Base-by-base conservation (phyloP, 2,888 invertebrate genomes). In the Penaeus monodon region DNA sequence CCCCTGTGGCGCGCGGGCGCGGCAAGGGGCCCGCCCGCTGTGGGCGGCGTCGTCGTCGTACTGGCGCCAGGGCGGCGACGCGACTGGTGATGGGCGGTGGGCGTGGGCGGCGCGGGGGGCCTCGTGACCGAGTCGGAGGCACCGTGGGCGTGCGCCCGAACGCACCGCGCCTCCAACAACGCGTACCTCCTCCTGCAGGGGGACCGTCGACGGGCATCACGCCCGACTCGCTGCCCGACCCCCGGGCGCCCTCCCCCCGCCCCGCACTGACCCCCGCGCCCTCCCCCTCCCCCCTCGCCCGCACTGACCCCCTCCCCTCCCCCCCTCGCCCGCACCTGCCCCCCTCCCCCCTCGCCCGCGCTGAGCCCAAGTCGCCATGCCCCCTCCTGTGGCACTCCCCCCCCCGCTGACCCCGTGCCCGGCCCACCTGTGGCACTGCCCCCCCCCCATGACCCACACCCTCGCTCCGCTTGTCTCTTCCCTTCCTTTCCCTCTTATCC, bases 151-250 rank as follows among this genome's bases (percentile, higher is more conserved):
- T 85, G 38, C 24, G 74, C 88, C 8, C 85, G 85, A 27, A 85
- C 82, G 22, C 85, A 88, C 65, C 81, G 79, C 8, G 88, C 85
- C 24, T 80, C 86, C 49, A 88, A 88, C 83, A 88, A 88, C 65
- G 88, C 2, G 24, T 88, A 88, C 80, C 83, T 88, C 57, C 73
- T 88, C 14, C 68, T 88, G 65, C 88, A 85, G 74, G 24, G 83
- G 49, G 88, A 84, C 66, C 88, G 2, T 27, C 73, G n/a, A 84
- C 84, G 24, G 84, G 80, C 74, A 84, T 73, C 12, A 81, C 84
- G 27, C 82, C 88, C 6, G 82, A 84, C 7, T 77, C 83, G 10
- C 77, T 85, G 12, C 83, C 85, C 2, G 85, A 82, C 38, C 76
- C 88, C 24, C 24, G 57, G 27, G 29, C 81, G 29, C 77, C 49